Percentiles rank a stretch among this genome's conserved stretches.
These are phyloP conservation scores for Polypterus senegalus DNA, from an alignment of 2,113 vertebrate genomes.

Conservation along the genomic window DNA sequence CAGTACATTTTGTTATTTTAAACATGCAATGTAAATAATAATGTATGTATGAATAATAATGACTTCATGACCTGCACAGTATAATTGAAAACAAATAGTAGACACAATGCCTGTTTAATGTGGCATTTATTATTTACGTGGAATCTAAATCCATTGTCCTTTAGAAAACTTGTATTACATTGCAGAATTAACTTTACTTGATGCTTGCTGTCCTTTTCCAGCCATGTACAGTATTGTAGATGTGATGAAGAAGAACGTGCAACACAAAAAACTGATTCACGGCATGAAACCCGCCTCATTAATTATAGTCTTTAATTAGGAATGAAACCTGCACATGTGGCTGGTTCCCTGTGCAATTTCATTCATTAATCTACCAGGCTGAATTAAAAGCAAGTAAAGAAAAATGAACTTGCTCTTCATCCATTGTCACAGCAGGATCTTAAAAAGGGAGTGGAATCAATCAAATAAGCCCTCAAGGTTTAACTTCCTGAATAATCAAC, in stretches of 20 bases:
- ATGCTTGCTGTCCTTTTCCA: no score
- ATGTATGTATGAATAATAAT: no score
- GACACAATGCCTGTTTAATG: no score
- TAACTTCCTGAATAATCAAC: slow-evolving; percentile 22
- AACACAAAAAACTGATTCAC: neutral
- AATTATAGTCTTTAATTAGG: slow-evolving; percentile 28
- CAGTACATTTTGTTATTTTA: no score
- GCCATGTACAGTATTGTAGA: neutral
- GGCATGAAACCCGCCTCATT: neutral
- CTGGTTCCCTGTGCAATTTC: slow-evolving; percentile 26
- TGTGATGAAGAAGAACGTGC: neutral
- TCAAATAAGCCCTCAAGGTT: slow-evolving; percentile 7
- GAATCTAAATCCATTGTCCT: no score
- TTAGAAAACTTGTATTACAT: no score
- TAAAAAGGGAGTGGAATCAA: slow-evolving; percentile 19
- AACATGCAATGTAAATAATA: no score
- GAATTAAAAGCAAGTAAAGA: slow-evolving; percentile 23
- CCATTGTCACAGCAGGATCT: slow-evolving; percentile 4
- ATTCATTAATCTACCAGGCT: slow-evolving; percentile 27
- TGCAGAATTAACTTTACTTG: no score
- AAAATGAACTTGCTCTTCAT: slow-evolving; percentile 14
- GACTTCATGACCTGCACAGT: no score
- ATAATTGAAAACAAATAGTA: no score
- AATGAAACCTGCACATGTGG: slow-evolving; percentile 32
- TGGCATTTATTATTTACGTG: no score